Evolutionary conservation across 2,797 vertebrate species (phyloP), one percentile per base, ranked within the genome.

Genomic region (Parauchenoglanis ngamensis): DNA sequence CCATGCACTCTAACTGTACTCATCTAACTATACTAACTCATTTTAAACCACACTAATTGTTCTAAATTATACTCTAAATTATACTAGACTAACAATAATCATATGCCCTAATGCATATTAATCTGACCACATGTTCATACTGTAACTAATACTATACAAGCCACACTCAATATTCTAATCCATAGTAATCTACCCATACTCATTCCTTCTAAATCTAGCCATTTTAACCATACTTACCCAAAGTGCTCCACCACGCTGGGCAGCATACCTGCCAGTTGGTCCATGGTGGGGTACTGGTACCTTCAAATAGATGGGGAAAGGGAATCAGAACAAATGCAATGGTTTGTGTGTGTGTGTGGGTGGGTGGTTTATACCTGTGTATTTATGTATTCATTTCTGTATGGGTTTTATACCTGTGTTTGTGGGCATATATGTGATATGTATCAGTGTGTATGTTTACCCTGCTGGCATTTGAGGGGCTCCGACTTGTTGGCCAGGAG

Each of bases 281-380:
- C 98, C 98, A 99, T 99, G 72, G 97, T 98, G 4, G 98, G 98
- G 85, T 97, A 99, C 95, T 98, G 98, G 94, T 98, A 99, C 91
- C 98, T 99, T 92, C 1, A 19, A 61, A 90, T 44, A 88, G 40
- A 63, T 63, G 76, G 28, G 0, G 44, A 67, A 0, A 89, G 8
- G 6, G 85, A 88, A 57, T 57, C 10, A 76, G 72, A 54, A 17
- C 59, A 17, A 57, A 54, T 31, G 25, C 23, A 44, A 25, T 17
- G 23, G 17, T 75, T 2, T 73, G n/a, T 3, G 40, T 56, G 31
- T 52, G 35, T 67, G 81, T 12, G n/a, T 83, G 28, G 28, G 81
- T 25, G n/a, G 84, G 28, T n/a, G 77, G 52, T 57, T 31, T 28
- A 65, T 13, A 28, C 63, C n/a, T n/a, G n/a, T 65, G 63, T 19